Evolutionary conservation across 2,113 vertebrate species (phyloP).

Genomic region (Platichthys flesus): DNA sequence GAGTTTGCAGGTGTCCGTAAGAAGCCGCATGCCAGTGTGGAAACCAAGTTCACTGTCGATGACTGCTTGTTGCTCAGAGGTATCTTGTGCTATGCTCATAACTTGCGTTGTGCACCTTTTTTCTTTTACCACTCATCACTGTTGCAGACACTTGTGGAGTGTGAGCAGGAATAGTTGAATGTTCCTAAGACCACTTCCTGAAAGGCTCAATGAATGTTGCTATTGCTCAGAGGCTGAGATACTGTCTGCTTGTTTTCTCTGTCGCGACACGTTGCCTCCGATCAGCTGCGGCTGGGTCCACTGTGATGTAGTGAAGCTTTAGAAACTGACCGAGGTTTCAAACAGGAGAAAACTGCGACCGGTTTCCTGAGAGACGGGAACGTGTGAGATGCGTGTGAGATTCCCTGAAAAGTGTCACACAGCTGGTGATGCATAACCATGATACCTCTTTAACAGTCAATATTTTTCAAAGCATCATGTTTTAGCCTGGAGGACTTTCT

Average conservation of each 20-base stretch:
- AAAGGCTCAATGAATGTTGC: constrained; percentile 35
- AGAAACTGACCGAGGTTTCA: neutral
- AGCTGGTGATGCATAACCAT: constrained; percentile 7
- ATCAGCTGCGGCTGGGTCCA: constrained; percentile 26
- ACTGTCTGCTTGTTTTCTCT: neutral
- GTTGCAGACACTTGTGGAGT: constrained; percentile 10
- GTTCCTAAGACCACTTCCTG: constrained; percentile 1
- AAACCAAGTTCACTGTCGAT: constrained; percentile 10
- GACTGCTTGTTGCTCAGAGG: neutral
- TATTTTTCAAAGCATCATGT: constrained; percentile 1
- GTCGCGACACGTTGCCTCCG: neutral
- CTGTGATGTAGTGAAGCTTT: constrained; percentile 17
- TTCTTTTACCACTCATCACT: neutral
- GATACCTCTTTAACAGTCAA: constrained; percentile 1
- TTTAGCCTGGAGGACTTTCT: constrained; percentile 13
- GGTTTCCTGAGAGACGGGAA: neutral
- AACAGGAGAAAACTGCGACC: neutral
- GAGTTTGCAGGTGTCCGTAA: constrained; percentile 20
- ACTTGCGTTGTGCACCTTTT: neutral
- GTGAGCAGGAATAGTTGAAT: constrained; percentile 1
- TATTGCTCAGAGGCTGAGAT: constrained; percentile 3
- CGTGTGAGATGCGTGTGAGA: neutral
- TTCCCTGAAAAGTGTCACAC: neutral
- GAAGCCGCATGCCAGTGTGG: neutral
- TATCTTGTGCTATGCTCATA: neutral